These are phyloP conservation scores for Synergus laeviventris DNA, from an alignment of 2,888 invertebrate species.

Conservation along the genomic window DNA sequence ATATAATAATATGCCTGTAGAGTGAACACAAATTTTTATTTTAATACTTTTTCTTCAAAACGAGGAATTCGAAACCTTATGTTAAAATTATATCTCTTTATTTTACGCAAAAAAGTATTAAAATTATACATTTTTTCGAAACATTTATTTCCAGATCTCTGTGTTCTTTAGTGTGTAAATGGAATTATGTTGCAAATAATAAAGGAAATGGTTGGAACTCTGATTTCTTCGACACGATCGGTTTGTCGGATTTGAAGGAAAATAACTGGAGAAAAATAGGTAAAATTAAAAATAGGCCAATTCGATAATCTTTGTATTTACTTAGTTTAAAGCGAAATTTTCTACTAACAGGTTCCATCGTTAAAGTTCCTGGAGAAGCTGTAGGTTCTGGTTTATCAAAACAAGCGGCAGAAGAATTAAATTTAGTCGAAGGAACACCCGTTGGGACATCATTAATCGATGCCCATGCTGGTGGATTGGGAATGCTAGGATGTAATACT, in stretches of 20 bases:
- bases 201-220: constrained; percentile 83
- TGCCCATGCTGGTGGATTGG: constrained; percentile 96
- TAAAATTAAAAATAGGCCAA: constrained; percentile 54
- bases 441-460: constrained; percentile 95
- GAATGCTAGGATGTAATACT: constrained; percentile 85
- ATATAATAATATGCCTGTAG: too few relatives aligned
- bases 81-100: too few relatives aligned
- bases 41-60: too few relatives aligned
- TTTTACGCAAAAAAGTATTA: too few relatives aligned
- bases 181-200: constrained; percentile 88
- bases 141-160: constrained; percentile 81
- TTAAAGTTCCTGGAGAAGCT: constrained; percentile 84
- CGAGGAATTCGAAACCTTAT: too few relatives aligned
- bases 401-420: constrained; percentile 83
- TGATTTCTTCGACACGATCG: constrained; percentile 84
- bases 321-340: constrained; percentile 38
- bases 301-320: too few relatives aligned
- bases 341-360: constrained; percentile 73
- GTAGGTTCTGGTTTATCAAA: constrained; percentile 82
- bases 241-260: constrained; percentile 84
- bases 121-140: too few relatives aligned
- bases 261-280: constrained; percentile 85
- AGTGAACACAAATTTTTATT: too few relatives aligned
- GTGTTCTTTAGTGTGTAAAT: constrained; percentile 96
- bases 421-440: constrained; percentile 84